Conservation (phyloP, 2,797 vertebrate species). For the Xiphophorus birchmanni region DNA sequence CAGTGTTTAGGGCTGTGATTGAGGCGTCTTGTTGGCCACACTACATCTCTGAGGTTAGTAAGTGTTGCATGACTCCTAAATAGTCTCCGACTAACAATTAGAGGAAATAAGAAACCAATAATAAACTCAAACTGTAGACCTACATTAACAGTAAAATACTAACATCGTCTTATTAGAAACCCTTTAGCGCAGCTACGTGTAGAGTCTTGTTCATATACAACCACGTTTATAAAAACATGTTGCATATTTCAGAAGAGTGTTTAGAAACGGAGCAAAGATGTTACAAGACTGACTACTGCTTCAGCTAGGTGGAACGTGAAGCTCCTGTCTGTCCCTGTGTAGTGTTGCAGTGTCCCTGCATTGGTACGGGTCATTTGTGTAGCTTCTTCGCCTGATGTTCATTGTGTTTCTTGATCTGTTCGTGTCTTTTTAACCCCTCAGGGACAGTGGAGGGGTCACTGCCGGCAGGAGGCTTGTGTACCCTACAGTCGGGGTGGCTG, state of each 20-base stretch:
- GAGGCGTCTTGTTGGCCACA: not conserved
- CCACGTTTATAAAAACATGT: not conserved
- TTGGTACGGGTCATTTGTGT: constrained; percentile 48
- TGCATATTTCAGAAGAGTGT: not conserved
- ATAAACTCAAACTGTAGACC: not conserved
- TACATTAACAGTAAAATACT: not conserved
- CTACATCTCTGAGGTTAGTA: not conserved
- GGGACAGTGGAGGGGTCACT: constrained; percentile 35
- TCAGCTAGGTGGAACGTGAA: not conserved
- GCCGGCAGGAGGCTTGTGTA: constrained; percentile 3
- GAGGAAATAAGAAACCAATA: not conserved
- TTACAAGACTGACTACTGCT: not conserved
- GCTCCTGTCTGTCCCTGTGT: too few species aligned
- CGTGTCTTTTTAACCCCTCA: constrained; percentile 43
- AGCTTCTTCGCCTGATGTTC: constrained; percentile 69
- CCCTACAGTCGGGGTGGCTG: not conserved
- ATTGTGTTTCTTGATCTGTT: constrained; percentile 63
- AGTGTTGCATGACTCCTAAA: not conserved
- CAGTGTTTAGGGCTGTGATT: not conserved
- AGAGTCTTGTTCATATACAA: not conserved
- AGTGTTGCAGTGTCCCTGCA: constrained; percentile 4
- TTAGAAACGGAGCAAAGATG: not conserved
- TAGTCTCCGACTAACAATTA: not conserved
- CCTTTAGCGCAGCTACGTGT: not conserved
- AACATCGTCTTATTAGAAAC: not conserved